phyloP scores from a whole-genome alignment of 1,140 invertebrate species.

The Apis cerana region DNA sequence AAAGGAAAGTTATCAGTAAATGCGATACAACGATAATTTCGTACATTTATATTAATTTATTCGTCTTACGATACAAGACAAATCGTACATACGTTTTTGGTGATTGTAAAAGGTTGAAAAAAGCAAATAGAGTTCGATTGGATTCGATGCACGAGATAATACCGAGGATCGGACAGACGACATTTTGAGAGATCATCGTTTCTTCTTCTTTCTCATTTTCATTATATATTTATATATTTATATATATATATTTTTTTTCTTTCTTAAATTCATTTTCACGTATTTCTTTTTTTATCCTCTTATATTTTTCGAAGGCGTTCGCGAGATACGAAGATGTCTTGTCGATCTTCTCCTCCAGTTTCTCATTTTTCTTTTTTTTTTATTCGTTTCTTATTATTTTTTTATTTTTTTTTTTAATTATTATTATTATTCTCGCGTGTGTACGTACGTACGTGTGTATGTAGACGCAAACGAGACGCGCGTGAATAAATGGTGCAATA shows the following conservation, averaged over 20 bases:
- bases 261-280: not conserved
- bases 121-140: constrained; percentile 71
- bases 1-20: not conserved
- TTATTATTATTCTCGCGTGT: constrained; percentile 15
- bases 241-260: not conserved
- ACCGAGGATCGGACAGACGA: constrained; percentile 58
- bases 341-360: constrained; percentile 3
- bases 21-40: not conserved
- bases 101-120: constrained; percentile 70
- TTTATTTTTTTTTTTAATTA: not conserved
- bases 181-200: constrained; percentile 55
- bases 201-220: constrained; percentile 7
- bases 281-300: not conserved
- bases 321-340: constrained; percentile 47
- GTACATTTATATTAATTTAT: constrained; percentile 72
- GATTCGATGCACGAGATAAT: constrained; percentile 68
- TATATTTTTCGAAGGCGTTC: constrained; percentile 51
- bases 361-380: not conserved
- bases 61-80: constrained; percentile 71
- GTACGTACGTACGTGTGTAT: constrained; percentile 27
- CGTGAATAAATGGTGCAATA: constrained; percentile 60
- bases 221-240: not conserved
- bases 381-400: not conserved
- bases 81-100: constrained; percentile 68
- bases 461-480: constrained; percentile 40